Percentiles rank a stretch among this genome's conserved stretches.
Evolutionary conservation across 2,113 vertebrate genomes (phyloP).

Genomic region (Lamprotornis superbus): DNA sequence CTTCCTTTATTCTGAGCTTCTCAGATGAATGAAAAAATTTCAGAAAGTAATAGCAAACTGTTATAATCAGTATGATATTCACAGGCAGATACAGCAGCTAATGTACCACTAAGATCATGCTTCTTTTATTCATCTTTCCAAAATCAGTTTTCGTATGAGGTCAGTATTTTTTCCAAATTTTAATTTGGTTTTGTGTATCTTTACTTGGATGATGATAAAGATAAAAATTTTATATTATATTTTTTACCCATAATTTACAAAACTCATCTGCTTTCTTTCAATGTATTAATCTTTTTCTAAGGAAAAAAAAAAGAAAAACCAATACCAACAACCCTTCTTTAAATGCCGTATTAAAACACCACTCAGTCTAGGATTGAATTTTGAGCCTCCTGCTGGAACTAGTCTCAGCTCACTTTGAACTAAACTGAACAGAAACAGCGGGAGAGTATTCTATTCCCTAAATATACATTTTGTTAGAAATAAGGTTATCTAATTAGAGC

Average conservation of each 20-base stretch:
- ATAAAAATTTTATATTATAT: neutral
- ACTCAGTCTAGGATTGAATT: neutral
- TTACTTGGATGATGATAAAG: neutral
- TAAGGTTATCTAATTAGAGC: conserved; percentile 1
- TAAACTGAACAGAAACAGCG: neutral
- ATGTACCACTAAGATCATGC: neutral
- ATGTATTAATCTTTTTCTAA: neutral
- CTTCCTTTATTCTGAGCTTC: neutral
- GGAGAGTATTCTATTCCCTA: neutral
- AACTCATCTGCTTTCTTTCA: neutral
- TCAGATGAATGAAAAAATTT: neutral
- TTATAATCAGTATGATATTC: neutral
- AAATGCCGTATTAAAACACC: neutral
- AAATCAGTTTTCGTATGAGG: neutral
- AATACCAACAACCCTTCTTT: neutral
- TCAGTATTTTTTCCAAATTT: neutral
- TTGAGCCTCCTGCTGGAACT: neutral
- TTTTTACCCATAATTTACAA: neutral
- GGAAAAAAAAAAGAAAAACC: neutral
- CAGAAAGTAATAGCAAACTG: neutral
- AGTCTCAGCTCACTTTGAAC: neutral
- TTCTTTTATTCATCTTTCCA: neutral
- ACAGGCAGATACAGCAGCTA: neutral
- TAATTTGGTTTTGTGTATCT: neutral
- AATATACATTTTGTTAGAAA: neutral